phyloP scores from a whole-genome alignment of 2,888 invertebrate genomes.

The Aphodius granarius region DNA sequence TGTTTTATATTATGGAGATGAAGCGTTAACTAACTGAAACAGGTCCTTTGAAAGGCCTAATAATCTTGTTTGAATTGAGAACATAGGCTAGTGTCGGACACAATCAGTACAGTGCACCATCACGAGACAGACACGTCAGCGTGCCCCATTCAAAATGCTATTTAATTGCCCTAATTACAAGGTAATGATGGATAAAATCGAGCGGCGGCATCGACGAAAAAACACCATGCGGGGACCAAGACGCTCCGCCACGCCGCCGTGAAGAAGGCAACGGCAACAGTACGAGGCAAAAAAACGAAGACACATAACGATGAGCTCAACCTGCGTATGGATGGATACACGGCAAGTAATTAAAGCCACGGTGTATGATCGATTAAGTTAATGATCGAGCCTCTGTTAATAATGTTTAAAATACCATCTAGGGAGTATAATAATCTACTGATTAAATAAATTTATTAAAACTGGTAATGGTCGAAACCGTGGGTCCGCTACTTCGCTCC shows the following conservation, averaged over 20 bases:
- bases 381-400: constrained; percentile 20
- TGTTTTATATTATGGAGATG: not conserved
- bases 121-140: not conserved
- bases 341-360: constrained; percentile 18
- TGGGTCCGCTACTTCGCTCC: not conserved
- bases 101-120: not conserved
- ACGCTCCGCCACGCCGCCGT: constrained; percentile 26
- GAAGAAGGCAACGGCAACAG: constrained; percentile 26
- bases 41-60: not conserved
- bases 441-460: constrained; percentile 29
- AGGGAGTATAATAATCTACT: constrained; percentile 22
- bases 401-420: constrained; percentile 25
- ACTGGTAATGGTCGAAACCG: constrained; percentile 21
- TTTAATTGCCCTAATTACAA: constrained; percentile 10
- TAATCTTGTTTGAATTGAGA: not conserved
- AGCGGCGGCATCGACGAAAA: not conserved
- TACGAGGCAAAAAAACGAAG: constrained; percentile 23
- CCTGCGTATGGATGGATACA: not conserved
- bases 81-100: not conserved
- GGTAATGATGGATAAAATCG: not conserved
- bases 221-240: constrained; percentile 21
- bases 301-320: not conserved
- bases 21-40: not conserved
- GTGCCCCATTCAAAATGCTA: not conserved
- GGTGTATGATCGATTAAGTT: constrained; percentile 22